phyloP scores from a whole-genome alignment of 2,888 invertebrate genomes.

The Eremobia ochroleuca region DNA sequence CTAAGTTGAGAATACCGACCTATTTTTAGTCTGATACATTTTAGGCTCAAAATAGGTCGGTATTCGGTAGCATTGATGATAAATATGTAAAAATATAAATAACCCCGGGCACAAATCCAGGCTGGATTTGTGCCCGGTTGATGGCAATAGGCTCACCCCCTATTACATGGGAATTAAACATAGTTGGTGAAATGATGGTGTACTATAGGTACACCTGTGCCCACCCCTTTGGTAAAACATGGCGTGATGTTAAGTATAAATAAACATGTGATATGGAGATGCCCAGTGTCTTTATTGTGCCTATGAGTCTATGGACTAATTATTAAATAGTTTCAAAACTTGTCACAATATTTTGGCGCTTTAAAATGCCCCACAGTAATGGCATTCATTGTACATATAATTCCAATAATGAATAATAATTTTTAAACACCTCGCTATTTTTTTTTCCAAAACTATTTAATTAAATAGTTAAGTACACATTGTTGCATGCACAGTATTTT shows the following conservation, averaged over 20 bases:
- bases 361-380: not conserved
- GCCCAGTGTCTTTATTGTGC: not conserved
- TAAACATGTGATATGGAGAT: not conserved
- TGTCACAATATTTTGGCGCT: not conserved
- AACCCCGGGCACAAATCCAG: not conserved
- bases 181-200: no score
- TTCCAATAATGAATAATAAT: not conserved
- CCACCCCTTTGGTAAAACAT: no score
- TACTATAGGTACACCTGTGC: no score
- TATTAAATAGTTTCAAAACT: conserved; percentile 4
- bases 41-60: no score
- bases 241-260: not conserved
- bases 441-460: not conserved
- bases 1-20: not conserved
- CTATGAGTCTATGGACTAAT: conserved; percentile 5
- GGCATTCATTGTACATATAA: not conserved
- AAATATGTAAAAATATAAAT: not conserved
- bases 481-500: not conserved
- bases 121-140: not conserved
- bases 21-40: conserved; percentile 2
- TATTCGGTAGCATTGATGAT: not conserved
- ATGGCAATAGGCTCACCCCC: not conserved
- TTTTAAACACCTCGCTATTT: not conserved
- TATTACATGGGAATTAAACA: not conserved
- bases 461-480: not conserved